phyloP scores from a whole-genome alignment of 2,113 vertebrate genomes.

The Archilochus colubris region DNA sequence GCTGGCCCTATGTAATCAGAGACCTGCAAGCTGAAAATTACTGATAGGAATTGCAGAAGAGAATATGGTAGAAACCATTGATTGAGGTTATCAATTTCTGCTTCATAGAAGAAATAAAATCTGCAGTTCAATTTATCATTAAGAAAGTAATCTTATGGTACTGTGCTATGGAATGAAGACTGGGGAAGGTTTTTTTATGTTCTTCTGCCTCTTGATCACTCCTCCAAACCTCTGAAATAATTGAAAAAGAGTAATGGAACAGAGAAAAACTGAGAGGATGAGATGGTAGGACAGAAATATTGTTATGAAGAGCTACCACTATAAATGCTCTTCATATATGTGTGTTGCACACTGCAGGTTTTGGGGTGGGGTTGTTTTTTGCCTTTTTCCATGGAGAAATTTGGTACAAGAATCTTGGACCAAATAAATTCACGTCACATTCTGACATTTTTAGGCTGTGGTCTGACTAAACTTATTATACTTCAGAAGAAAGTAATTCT shows the following conservation, averaged over 20 bases:
- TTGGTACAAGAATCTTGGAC: neutral
- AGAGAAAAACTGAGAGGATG: neutral
- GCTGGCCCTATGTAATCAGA: neutral
- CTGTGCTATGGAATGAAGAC: neutral
- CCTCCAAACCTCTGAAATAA: neutral
- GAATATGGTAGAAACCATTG: neutral
- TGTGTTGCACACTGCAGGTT: neutral
- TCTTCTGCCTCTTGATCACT: neutral
- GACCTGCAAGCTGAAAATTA: neutral
- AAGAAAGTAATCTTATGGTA: neutral
- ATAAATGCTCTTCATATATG: neutral
- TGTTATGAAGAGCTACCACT: neutral
- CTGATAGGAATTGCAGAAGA: neutral
- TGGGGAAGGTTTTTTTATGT: neutral
- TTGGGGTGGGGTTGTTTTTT: neutral
- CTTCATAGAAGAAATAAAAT: neutral
- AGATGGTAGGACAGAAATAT: neutral
- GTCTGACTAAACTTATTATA: neutral
- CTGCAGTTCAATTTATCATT: neutral
- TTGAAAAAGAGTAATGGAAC: neutral
- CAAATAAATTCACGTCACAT: neutral
- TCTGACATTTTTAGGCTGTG: neutral
- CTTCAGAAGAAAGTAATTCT: neutral
- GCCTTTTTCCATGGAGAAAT: neutral
- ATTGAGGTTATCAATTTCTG: neutral